These are phyloP conservation scores for Amblyopsis hoosieri DNA, from an alignment of 2,797 vertebrate genomes.

Conservation along the genomic window DNA sequence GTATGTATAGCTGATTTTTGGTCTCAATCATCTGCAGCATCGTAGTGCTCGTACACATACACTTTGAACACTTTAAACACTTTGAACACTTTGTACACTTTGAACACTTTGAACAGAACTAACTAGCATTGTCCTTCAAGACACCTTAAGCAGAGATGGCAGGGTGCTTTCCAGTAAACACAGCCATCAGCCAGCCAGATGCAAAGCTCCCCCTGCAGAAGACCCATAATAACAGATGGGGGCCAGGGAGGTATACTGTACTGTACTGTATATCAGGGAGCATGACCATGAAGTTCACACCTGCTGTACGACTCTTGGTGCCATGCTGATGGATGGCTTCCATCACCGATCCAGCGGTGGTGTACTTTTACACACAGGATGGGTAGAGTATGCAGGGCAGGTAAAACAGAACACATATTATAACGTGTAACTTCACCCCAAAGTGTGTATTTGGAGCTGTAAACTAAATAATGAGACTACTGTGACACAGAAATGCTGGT, in stretches of 20 bases:
- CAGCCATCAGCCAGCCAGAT: constrained; percentile 45
- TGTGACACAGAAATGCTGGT: no score
- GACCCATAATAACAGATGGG: constrained; percentile 52
- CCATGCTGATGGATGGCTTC: constrained; percentile 66
- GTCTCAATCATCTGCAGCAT: no score
- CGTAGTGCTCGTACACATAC: no score
- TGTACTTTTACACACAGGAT: constrained; percentile 41
- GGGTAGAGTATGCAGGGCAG: constrained; percentile 39
- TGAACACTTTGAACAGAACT: not conserved
- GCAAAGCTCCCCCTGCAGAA: constrained; percentile 51
- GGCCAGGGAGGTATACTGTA: constrained; percentile 17
- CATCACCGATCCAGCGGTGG: constrained; percentile 42
- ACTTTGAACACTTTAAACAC: no score
- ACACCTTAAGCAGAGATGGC: not conserved
- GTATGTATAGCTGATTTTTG: no score
- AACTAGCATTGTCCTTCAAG: constrained; percentile 15
- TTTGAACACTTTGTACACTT: no score
- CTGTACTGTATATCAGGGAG: constrained; percentile 51
- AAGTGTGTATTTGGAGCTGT: no score
- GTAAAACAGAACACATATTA: constrained; percentile 39
- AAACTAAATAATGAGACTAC: no score
- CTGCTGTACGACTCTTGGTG: constrained; percentile 67
- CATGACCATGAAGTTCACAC: constrained; percentile 62
- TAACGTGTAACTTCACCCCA: not conserved
- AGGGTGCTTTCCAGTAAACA: constrained; percentile 33